Conservation (phyloP, 2,888 invertebrate species). For the Tenthredo livida region DNA sequence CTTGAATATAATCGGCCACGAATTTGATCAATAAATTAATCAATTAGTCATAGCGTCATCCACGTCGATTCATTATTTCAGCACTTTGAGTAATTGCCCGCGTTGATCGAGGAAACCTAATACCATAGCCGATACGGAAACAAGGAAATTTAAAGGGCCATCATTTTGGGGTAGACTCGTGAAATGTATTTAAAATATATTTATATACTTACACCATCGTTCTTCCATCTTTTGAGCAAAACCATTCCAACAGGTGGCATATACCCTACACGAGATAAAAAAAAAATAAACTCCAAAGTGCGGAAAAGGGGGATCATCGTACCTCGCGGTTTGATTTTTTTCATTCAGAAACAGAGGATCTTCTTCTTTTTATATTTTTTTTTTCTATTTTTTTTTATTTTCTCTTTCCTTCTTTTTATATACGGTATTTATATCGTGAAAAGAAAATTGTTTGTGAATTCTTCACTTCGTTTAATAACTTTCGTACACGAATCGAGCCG, state of each 20-base stretch:
- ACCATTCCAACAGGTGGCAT: neutral
- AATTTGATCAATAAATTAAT: neutral
- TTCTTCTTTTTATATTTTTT: neutral
- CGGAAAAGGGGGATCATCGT: neutral
- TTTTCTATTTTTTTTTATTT: neutral
- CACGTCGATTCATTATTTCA: no score
- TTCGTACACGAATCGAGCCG: neutral
- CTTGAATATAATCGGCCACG: neutral
- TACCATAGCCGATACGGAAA: no score
- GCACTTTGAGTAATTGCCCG: no score
- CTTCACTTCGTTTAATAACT: neutral
- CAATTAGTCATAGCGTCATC: no score
- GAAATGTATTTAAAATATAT: no score
- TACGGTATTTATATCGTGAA: neutral
- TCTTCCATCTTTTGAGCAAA: neutral
- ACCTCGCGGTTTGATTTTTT: neutral
- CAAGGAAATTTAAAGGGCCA: no score
- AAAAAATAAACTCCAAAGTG: neutral
- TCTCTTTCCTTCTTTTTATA: neutral
- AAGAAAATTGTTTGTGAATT: neutral
- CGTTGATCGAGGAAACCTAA: no score
- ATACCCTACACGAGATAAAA: neutral
- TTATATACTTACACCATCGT: no score
- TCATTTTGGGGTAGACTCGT: no score
- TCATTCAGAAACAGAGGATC: neutral